Conservation (phyloP, 2,113 vertebrate species). For the Cyanoderma ruficeps region DNA sequence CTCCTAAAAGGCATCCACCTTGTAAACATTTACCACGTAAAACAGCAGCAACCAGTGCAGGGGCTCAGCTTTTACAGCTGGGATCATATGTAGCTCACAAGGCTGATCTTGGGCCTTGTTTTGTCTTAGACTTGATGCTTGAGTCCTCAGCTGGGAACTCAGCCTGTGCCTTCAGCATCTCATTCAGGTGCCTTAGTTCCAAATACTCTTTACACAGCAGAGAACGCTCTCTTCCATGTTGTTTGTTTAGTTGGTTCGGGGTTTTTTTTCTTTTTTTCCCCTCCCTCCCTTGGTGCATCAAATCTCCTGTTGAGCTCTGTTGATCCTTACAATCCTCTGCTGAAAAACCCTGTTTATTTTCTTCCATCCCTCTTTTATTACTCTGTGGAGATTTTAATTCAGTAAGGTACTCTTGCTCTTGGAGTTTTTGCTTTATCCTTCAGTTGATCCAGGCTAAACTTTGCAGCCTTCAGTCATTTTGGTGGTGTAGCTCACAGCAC, state of each 20-base stretch:
- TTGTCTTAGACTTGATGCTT: background rate
- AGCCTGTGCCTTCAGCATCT: background rate
- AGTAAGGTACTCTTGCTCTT: background rate
- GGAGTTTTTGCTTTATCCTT: background rate
- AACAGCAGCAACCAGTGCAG: background rate
- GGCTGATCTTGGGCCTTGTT: background rate
- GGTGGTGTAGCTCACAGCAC: background rate
- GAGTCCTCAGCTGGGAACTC: background rate
- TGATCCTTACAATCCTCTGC: background rate
- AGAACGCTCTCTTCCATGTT: background rate
- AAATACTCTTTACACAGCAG: background rate
- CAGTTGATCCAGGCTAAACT: background rate
- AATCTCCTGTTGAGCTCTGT: background rate
- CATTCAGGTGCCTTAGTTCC: background rate
- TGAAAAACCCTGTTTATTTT: background rate
- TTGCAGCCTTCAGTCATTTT: background rate
- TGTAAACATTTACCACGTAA: background rate
- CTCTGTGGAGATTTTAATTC: background rate
- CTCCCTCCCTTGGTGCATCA: rapidly evolving
- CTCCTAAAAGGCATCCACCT: background rate
- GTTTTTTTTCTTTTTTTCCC: rapidly evolving
- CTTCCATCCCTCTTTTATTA: background rate
- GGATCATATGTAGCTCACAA: background rate
- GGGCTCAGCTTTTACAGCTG: background rate
- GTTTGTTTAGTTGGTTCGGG: no score